These are phyloP conservation scores for Crossoptilon crossoptilon DNA, from an alignment of 2,797 vertebrate species.

Conservation along the genomic window DNA sequence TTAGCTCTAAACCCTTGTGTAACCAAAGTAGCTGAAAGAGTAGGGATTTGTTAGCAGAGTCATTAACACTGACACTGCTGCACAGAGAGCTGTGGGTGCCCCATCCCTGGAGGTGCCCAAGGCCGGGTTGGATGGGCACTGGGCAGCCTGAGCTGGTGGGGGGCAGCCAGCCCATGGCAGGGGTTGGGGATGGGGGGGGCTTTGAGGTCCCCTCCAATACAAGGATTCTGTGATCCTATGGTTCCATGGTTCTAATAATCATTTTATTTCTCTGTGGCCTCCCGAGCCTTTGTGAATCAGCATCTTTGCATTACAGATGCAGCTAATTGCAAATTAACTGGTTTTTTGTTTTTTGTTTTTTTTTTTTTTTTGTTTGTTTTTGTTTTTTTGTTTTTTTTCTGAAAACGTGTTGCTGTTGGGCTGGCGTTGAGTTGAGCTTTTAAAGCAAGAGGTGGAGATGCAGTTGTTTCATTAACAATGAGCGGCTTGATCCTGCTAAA, in stretches of 20 bases:
- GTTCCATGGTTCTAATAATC: not conserved
- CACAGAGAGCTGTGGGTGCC: not conserved
- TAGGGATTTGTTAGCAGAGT: not conserved
- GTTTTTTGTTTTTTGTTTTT: no score
- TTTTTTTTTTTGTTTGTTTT: no score
- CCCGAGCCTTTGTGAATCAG: not conserved
- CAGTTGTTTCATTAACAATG: not conserved
- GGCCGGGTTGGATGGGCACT: not conserved
- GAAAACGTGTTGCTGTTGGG: not conserved
- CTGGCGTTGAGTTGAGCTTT: accelerated
- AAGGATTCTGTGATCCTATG: not conserved
- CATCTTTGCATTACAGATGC: accelerated
- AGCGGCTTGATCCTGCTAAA: not conserved
- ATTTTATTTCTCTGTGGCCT: not conserved
- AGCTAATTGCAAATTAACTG: not conserved
- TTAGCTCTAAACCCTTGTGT: not conserved
- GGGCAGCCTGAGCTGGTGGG: not conserved
- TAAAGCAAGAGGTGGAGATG: accelerated
- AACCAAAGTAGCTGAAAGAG: not conserved
- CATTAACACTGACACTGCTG: not conserved
- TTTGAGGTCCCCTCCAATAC: not conserved
- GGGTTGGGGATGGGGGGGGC: accelerated
- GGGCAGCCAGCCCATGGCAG: not conserved
- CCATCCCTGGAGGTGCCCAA: not conserved
- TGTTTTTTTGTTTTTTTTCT: not conserved